phyloP scores from a whole-genome alignment of 2,113 vertebrate genomes.

The Progne subis region DNA sequence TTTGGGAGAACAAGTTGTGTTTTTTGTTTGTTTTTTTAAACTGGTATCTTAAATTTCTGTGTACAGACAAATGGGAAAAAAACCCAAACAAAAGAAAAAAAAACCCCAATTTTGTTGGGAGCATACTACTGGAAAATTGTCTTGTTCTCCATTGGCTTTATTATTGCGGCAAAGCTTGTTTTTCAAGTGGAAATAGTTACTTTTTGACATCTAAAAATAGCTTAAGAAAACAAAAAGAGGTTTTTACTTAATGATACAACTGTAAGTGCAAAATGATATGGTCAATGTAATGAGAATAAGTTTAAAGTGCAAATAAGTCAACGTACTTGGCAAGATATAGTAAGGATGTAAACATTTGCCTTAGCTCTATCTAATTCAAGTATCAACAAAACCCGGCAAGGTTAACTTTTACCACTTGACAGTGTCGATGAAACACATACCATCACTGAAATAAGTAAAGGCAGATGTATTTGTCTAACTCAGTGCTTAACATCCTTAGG shows the following conservation, averaged over 20 bases:
- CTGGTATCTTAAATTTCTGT: background rate
- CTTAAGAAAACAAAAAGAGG: background rate
- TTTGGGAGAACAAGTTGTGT: background rate
- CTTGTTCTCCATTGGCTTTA: background rate
- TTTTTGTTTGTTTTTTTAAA: background rate
- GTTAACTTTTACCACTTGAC: background rate
- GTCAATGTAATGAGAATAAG: background rate
- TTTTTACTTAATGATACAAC: background rate
- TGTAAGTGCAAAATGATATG: background rate
- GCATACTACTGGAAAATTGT: background rate
- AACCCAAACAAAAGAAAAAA: background rate
- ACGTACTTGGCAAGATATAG: background rate
- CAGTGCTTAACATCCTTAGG: background rate
- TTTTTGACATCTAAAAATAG: background rate
- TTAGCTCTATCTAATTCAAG: background rate
- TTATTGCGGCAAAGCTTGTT: background rate
- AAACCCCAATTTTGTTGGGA: background rate
- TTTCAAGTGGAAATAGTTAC: background rate
- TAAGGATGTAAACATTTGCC: background rate
- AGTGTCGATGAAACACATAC: background rate
- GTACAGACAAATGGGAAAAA: background rate
- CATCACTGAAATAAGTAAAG: background rate
- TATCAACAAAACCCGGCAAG: background rate
- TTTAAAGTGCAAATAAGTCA: background rate
- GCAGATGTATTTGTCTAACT: background rate